These are phyloP conservation scores for Bolinopsis microptera DNA, from an alignment of 37 sponge, comb jelly and placozoan species.

Conservation along the genomic window DNA sequence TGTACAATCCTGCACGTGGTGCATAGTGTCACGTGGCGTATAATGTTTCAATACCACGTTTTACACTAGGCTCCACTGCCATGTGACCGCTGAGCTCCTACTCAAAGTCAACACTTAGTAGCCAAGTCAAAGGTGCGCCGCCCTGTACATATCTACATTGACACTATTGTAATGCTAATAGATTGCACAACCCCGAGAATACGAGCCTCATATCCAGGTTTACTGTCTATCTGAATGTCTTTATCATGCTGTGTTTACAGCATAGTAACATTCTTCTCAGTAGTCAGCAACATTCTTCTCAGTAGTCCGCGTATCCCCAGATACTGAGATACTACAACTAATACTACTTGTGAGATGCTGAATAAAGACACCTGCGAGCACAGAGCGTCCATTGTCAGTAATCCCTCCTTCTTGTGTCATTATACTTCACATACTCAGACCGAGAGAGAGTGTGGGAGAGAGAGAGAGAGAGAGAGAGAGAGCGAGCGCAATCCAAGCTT, in stretches of 20 bases:
- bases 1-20: too few species aligned
- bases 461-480: too few species aligned
- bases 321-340: neutral
- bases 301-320: neutral
- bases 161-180: neutral
- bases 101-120: too few species aligned
- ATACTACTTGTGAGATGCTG: too few species aligned
- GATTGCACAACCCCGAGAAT: neutral
- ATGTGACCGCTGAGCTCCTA: too few species aligned
- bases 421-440: neutral
- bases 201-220: neutral
- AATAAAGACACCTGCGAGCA: neutral
- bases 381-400: neutral
- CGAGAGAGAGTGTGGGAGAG: too few species aligned
- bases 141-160: neutral
- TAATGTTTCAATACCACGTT: too few species aligned
- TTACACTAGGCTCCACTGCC: too few species aligned
- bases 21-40: too few species aligned
- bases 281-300: neutral
- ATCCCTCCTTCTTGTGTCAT: neutral
- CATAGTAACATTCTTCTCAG: neutral
- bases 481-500: too few species aligned
- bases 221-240: neutral
- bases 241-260: neutral
- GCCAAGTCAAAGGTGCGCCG: neutral